Base-by-base conservation (phyloP, 92 coral and sea anemone genomes). In the Nematostella vectensis region DNA sequence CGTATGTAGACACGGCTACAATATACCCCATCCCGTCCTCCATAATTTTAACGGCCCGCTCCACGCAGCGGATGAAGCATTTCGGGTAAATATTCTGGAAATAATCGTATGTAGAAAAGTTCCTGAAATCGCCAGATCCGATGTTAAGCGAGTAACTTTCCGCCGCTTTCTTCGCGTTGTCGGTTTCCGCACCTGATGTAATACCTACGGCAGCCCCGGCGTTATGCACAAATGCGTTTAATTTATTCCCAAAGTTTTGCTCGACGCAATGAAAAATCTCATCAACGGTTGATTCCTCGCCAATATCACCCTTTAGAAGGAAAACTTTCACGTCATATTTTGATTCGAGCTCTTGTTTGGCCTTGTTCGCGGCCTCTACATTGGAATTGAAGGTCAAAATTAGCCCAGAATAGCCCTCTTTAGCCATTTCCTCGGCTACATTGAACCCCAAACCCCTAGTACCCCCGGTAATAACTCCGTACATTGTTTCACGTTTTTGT, bases 31-130 rank as follows among this genome's bases (percentile, higher is more conserved):
- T 67, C 31, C 79, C 75, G 31, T 77, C 84, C 1, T 82, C 89
- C 89, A 82, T 82, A 17, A 82, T 59, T 50, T 77, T 77, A 42
- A 77, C 73, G n/a, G 85, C 77, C 42, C 56, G 65, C 56, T 82
- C 89, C 9, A 82, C 80, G 56, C 83, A 77, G 43, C 89, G 80
- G 48, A 82, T 82, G 29, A 82, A 77, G 42, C 83, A 82, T 62
- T 82, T 82, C 11, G 89, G 89, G 40, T 82, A 82, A 38, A 82
- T 71, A 23, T 68, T 79, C 60, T 82, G 89, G 27, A 77, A 67
- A 26, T 82, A 82, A 29, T 82, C 89, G 43, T 82, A 82, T 15
- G 89, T 77, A 2, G 89, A 63, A 19, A 82, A 82, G 40, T 82
- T 77, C 20, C 50, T 65, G 69, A 82, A 82, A 10, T 29, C 62